Evolutionary conservation across 2,113 vertebrate species (phyloP).

Genomic region (Carassius auratus): DNA sequence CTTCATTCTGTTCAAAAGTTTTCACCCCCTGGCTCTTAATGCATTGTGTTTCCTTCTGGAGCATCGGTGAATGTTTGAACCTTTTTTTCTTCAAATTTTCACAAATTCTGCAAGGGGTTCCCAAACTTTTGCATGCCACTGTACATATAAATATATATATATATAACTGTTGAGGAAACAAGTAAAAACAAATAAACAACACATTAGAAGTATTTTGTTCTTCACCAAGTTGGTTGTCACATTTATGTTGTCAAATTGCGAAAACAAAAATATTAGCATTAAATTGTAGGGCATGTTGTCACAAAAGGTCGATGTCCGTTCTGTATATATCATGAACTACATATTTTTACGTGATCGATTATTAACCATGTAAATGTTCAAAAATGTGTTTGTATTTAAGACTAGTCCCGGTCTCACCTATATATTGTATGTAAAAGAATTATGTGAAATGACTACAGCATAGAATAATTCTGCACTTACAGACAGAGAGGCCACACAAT

Average conservation of each 20-base stretch:
- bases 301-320: background rate
- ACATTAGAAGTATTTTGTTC: background rate
- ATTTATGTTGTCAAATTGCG: background rate
- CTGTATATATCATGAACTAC: background rate
- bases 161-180: background rate
- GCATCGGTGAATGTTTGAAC: no score
- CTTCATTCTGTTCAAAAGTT: no score
- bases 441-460: background rate
- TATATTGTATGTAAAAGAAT: background rate
- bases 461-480: conserved; percentile 56
- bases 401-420: background rate
- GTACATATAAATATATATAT: no score
- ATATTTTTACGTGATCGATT: background rate
- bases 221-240: background rate
- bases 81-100: no score
- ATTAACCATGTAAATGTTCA: background rate
- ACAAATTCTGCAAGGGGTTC: no score
- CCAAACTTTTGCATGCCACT: no score
- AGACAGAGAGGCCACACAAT: conserved; percentile 53
- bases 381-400: background rate
- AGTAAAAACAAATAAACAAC: background rate
- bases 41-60: no score
- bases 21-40: no score
- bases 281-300: background rate
- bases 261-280: background rate